phyloP scores from a whole-genome alignment of 2,888 invertebrate genomes.

The Lissocephala sabroskyi region DNA sequence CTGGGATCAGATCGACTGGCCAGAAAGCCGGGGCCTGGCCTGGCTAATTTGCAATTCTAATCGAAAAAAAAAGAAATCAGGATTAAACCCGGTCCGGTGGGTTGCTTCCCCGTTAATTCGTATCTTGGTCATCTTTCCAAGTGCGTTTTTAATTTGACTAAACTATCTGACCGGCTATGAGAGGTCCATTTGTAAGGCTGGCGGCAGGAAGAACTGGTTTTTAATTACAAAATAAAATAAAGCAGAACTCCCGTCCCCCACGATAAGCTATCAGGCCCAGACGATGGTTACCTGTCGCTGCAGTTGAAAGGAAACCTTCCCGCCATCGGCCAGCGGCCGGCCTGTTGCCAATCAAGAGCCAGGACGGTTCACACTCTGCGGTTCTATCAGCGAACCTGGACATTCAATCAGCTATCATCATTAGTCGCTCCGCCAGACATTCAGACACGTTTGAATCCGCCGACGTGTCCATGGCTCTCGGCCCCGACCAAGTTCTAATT shows the following conservation, averaged over 20 bases:
- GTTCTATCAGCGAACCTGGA: slow-evolving; percentile 6
- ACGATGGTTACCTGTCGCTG: not conserved
- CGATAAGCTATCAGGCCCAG: slow-evolving; percentile 23
- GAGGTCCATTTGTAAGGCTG: slow-evolving; percentile 41
- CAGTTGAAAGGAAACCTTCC: slow-evolving; percentile 4
- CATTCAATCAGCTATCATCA: slow-evolving; percentile 45
- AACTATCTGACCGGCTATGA: slow-evolving; percentile 49
- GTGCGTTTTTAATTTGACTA: slow-evolving; percentile 43
- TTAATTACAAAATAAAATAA: slow-evolving; percentile 48
- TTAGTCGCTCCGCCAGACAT: slow-evolving; percentile 53
- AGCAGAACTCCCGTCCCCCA: not conserved
- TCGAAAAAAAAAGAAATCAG: slow-evolving; percentile 21
- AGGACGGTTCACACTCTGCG: slow-evolving; percentile 39
- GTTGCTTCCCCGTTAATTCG: no score
- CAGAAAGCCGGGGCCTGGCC: no score
- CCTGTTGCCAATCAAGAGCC: slow-evolving; percentile 63
- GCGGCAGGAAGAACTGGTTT: slow-evolving; percentile 37
- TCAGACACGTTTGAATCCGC: slow-evolving; percentile 55
- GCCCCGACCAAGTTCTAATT: slow-evolving; percentile 41
- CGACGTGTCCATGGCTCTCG: slow-evolving; percentile 28
- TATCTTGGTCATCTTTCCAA: slow-evolving; percentile 11
- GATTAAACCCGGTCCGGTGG: not conserved
- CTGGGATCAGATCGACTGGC: slow-evolving; percentile 9
- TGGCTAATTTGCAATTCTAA: slow-evolving; percentile 63
- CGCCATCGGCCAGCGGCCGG: slow-evolving; percentile 26